A percentile compares a stretch with the other conserved stretches of the same genome.
Evolutionary conservation across 2,113 vertebrate genomes (phyloP).

Genomic region (Sinocyclocheilus anophthalmus): DNA sequence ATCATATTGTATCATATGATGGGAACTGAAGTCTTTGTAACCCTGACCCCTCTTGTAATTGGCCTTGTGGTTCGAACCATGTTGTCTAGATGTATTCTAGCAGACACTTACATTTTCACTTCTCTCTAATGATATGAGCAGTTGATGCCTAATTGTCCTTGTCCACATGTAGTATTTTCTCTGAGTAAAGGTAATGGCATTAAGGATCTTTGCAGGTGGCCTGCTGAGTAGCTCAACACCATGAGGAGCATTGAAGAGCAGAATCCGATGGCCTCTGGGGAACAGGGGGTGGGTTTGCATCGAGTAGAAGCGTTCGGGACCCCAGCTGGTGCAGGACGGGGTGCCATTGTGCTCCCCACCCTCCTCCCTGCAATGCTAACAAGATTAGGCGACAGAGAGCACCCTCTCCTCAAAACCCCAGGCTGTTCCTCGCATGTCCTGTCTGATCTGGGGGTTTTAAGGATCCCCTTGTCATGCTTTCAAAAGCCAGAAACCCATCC

Average conservation of each 20-base stretch:
- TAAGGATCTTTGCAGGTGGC: conserved; percentile 45
- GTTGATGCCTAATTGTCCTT: not conserved
- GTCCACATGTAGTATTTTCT: not conserved
- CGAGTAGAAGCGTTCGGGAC: conserved; percentile 45
- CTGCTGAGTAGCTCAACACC: conserved; percentile 32
- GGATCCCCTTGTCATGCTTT: conserved; percentile 51
- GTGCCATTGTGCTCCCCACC: conserved; percentile 69
- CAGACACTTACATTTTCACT: not conserved
- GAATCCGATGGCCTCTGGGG: conserved; percentile 46
- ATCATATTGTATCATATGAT: not conserved
- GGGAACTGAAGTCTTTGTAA: not conserved
- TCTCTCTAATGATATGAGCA: not conserved
- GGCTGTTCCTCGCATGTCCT: conserved; percentile 45
- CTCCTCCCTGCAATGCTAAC: conserved; percentile 67
- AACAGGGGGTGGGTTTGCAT: conserved; percentile 33
- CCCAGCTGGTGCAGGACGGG: conserved; percentile 73
- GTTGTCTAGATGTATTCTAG: not conserved
- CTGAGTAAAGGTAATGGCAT: conserved; percentile 22
- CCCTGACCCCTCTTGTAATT: not conserved
- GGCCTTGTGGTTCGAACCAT: not conserved
- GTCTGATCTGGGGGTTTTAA: conserved; percentile 59
- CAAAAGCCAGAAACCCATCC: conserved; percentile 38
- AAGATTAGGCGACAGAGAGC: conserved; percentile 75
- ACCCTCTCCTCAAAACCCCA: conserved; percentile 66
- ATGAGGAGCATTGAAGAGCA: conserved; percentile 26